These are phyloP conservation scores for Monochamus alternatus DNA, from an alignment of 2,888 invertebrate genomes.

Conservation along the genomic window DNA sequence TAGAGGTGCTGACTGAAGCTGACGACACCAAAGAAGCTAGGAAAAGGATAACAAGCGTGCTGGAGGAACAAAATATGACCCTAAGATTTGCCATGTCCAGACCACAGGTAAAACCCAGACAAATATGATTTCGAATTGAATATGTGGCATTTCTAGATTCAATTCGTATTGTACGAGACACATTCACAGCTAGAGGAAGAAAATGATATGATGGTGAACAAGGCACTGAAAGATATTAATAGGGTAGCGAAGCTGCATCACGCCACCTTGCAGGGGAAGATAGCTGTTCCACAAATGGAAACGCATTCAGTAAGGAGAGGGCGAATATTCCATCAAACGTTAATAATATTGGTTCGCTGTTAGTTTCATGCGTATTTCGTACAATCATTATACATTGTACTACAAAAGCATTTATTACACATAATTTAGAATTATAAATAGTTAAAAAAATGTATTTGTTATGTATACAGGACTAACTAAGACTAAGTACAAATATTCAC, in stretches of 20 bases:
- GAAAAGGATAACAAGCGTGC: constrained; percentile 77
- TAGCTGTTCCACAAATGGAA: background rate
- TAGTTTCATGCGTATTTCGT: no score
- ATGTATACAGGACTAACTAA: no score
- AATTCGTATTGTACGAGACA: constrained; percentile 86
- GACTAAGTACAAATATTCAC: no score
- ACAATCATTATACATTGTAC: no score
- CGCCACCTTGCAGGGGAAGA: constrained; percentile 70
- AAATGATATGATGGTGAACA: constrained; percentile 82
- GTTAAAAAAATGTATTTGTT: no score
- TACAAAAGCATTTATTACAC: no score
- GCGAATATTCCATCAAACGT: background rate
- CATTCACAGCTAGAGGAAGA: constrained; percentile 85
- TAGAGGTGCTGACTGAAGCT: constrained; percentile 82
- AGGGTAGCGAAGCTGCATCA: constrained; percentile 81
- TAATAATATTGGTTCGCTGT: no score
- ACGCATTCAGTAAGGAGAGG: constrained; percentile 12
- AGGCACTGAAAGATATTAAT: constrained; percentile 81
- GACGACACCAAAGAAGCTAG: constrained; percentile 77
- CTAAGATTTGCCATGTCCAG: constrained; percentile 83
- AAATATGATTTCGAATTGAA: background rate
- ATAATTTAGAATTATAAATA: no score
- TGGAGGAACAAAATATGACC: constrained; percentile 84
- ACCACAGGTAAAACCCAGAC: constrained; percentile 76
- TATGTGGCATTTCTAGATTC: constrained; percentile 73